These are phyloP conservation scores for Aphidius gifuensis DNA, from an alignment of 1,140 invertebrate genomes.

Conservation along the genomic window DNA sequence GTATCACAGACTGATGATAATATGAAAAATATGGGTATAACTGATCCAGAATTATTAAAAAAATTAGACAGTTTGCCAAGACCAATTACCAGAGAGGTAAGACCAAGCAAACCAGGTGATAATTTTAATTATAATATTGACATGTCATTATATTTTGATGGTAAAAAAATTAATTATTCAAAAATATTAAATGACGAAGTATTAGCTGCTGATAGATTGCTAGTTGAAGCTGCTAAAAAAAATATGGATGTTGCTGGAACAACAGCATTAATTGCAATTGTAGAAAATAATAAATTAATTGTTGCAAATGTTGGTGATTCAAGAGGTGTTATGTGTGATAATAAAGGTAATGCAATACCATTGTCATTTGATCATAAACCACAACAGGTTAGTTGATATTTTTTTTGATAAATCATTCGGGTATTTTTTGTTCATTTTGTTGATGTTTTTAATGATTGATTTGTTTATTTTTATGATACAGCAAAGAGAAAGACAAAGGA, in stretches of 20 bases:
- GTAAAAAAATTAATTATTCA: conserved; percentile 73
- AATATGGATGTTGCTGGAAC: conserved; percentile 86
- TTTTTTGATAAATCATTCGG: not conserved
- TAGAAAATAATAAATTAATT: conserved; percentile 77
- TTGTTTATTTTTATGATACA: conserved; percentile 40
- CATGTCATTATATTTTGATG: conserved; percentile 63
- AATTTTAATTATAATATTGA: conserved; percentile 42
- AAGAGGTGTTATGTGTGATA: conserved; percentile 90
- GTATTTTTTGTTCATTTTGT: not conserved
- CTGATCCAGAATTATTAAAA: conserved; percentile 65
- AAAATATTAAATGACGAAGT: conserved; percentile 83
- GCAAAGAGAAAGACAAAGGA: conserved; percentile 81
- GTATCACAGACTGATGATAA: conserved; percentile 59
- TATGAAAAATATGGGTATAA: conserved; percentile 61
- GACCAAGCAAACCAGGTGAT: conserved; percentile 36
- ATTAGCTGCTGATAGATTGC: conserved; percentile 71
- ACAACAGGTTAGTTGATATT: conserved; percentile 66
- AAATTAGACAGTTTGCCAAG: conserved; percentile 63
- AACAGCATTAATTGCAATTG: conserved; percentile 84
- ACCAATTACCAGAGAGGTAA: conserved; percentile 61
- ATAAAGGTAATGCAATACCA: conserved; percentile 82
- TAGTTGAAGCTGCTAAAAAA: conserved; percentile 78
- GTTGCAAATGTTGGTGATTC: conserved; percentile 97
- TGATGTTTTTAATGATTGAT: conserved; percentile 3
- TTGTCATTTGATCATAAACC: conserved; percentile 96